phyloP scores from a whole-genome alignment of 1,140 invertebrate genomes.

The Drusus annulatus region DNA sequence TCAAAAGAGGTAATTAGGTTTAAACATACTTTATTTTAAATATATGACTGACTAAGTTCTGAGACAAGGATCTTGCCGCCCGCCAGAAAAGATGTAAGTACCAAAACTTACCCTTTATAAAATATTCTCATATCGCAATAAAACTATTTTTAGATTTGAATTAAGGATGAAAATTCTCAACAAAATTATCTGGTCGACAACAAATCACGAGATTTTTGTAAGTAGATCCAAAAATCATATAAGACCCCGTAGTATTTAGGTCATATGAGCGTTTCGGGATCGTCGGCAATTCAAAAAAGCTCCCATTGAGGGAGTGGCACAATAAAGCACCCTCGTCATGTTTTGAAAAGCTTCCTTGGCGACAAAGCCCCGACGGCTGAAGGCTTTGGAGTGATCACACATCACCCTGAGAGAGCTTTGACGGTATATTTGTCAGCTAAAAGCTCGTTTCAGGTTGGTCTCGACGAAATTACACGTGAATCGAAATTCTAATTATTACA shows the following conservation, averaged over 20 bases:
- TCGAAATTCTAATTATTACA: slow-evolving; percentile 1
- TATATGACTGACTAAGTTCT: too few relatives aligned
- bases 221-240: too few relatives aligned
- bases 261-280: background rate
- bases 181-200: too few relatives aligned
- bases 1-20: too few relatives aligned
- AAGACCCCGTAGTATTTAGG: slow-evolving; percentile 7
- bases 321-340: slow-evolving; percentile 40
- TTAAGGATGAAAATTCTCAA: too few relatives aligned
- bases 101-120: too few relatives aligned
- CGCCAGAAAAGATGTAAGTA: too few relatives aligned
- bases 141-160: too few relatives aligned
- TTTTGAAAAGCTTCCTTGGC: slow-evolving; percentile 35
- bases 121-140: too few relatives aligned
- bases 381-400: slow-evolving; percentile 32
- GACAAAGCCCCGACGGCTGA: slow-evolving; percentile 22
- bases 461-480: background rate
- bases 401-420: slow-evolving; percentile 37
- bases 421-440: slow-evolving; percentile 34
- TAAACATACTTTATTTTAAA: too few relatives aligned
- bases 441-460: slow-evolving; percentile 4
- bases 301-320: background rate
- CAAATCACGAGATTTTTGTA: too few relatives aligned
- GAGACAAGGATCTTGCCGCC: too few relatives aligned
- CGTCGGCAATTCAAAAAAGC: slow-evolving; percentile 29